Evolutionary conservation across 2,113 vertebrate species (phyloP).

Genomic region (Dipodomys spectabilis): DNA sequence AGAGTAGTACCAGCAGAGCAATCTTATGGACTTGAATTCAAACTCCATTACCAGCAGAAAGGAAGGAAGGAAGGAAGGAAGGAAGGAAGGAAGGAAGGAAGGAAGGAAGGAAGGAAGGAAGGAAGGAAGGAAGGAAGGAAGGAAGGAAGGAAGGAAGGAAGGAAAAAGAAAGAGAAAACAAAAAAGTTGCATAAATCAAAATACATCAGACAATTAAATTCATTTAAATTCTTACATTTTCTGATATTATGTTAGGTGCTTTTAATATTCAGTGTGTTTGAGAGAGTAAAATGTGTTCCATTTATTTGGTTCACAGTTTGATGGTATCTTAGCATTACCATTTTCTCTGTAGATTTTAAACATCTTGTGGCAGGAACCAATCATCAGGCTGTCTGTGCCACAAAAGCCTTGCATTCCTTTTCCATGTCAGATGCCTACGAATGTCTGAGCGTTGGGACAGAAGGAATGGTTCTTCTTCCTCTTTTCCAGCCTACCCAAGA

Average conservation of each 20-base stretch:
- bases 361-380: neutral
- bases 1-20: too few species aligned
- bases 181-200: neutral
- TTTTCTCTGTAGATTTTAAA: conserved; percentile 7
- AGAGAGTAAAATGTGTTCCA: neutral
- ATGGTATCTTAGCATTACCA: neutral
- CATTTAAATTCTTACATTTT: neutral
- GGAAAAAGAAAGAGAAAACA: too few species aligned
- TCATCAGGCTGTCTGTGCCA: neutral
- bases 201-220: conserved; percentile 37
- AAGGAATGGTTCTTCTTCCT: neutral
- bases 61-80: neutral
- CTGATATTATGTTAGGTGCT: neutral
- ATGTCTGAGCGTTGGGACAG: neutral
- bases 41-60: too few species aligned
- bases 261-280: neutral
- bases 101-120: too few species aligned
- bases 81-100: too few species aligned
- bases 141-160: too few species aligned
- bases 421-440: neutral
- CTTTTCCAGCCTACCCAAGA: neutral
- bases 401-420: neutral
- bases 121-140: too few species aligned
- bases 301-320: conserved; percentile 23
- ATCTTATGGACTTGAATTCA: too few species aligned